A percentile compares a stretch with the other conserved stretches of the same genome.
These are phyloP conservation scores for Butorides virescens DNA, from an alignment of 2,113 vertebrate species.

Conservation along the genomic window DNA sequence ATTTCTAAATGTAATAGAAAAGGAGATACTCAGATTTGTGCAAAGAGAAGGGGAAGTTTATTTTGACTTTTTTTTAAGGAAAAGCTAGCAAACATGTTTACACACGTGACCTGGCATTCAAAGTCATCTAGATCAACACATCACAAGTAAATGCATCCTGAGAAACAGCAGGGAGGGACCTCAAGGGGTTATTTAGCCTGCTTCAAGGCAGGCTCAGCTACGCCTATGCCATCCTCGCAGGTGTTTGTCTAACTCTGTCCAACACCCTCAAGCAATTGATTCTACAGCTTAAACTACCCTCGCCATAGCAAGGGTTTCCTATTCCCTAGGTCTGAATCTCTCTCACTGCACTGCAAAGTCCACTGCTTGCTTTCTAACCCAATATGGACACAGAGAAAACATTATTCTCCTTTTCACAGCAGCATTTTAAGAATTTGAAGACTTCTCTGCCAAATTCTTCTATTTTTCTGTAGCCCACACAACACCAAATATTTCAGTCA, in stretches of 20 bases:
- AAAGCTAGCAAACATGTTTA: not conserved
- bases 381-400: not conserved
- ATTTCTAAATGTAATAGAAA: not conserved
- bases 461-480: not conserved
- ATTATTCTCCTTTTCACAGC: not conserved
- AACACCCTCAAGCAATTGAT: not conserved
- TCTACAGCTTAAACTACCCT: not conserved
- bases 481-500: not conserved
- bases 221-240: not conserved
- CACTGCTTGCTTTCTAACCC: not conserved
- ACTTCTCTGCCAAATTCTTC: not conserved
- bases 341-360: not conserved
- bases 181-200: not conserved
- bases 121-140: not conserved
- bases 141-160: not conserved
- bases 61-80: not conserved
- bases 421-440: not conserved
- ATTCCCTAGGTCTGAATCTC: not conserved
- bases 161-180: not conserved
- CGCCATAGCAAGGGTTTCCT: not conserved
- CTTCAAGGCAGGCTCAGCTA: constrained; percentile 10
- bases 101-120: not conserved
- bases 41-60: not conserved
- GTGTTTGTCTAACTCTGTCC: not conserved
- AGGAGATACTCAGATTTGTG: not conserved